phyloP scores from a whole-genome alignment of 1,140 invertebrate species.

The Drosophila sp. region DNA sequence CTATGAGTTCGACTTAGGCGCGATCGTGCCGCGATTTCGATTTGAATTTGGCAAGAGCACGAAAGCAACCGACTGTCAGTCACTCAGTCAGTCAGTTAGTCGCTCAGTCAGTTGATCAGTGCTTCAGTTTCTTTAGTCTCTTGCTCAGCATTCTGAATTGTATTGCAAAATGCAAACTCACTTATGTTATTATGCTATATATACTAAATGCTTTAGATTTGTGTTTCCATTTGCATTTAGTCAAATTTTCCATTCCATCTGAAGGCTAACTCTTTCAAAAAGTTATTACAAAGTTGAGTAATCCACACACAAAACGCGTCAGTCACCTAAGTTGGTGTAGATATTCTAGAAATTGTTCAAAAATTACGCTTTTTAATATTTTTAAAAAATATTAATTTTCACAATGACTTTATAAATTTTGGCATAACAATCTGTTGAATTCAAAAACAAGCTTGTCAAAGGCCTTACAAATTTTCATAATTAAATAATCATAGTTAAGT shows the following conservation, averaged over 20 bases:
- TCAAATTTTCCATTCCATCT: not conserved
- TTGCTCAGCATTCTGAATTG: constrained; percentile 60
- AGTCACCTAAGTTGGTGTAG: too few relatives aligned
- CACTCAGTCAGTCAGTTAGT: constrained; percentile 45
- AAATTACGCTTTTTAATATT: too few relatives aligned
- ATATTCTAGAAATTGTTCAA: too few relatives aligned
- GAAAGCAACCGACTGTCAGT: constrained; percentile 55
- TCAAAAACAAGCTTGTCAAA: too few relatives aligned
- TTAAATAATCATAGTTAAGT: too few relatives aligned
- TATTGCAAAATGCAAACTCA: constrained; percentile 60
- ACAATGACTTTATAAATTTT: too few relatives aligned
- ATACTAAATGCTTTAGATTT: constrained; percentile 16
- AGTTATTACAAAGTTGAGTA: too few relatives aligned
- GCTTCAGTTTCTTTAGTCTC: constrained; percentile 8
- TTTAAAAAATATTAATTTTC: too few relatives aligned
- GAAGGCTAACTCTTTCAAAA: not conserved
- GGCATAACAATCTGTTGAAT: too few relatives aligned
- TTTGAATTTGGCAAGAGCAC: constrained; percentile 77
- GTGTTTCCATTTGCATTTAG: constrained; percentile 11
- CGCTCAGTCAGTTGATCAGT: constrained; percentile 27
- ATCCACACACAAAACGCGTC: too few relatives aligned
- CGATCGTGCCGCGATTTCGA: constrained; percentile 79
- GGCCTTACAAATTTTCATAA: too few relatives aligned
- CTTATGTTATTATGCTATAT: constrained; percentile 19
- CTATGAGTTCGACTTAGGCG: constrained; percentile 38